Conservation (phyloP, 2,888 invertebrate genomes). For the Lasioglossum figueresi region DNA sequence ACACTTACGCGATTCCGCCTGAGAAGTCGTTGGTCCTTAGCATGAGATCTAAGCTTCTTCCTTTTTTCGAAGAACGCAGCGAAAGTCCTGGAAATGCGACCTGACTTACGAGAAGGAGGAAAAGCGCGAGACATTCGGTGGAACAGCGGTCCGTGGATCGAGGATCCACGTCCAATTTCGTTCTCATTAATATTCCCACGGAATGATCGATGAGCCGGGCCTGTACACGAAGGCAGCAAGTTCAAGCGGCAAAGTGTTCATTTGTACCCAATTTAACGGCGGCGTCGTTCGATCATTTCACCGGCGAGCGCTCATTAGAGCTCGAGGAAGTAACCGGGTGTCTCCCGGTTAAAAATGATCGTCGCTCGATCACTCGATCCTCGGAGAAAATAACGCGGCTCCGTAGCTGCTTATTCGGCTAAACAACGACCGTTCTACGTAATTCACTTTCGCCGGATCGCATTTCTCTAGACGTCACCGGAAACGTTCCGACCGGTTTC, state of each 20-base stretch:
- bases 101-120: background rate
- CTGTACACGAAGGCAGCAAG: background rate
- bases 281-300: conserved; percentile 4
- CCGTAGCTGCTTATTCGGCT: conserved; percentile 33
- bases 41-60: background rate
- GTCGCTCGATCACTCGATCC: conserved; percentile 16
- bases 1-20: background rate
- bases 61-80: too few relatives aligned
- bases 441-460: conserved; percentile 52
- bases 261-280: background rate
- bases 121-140: background rate
- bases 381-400: conserved; percentile 10
- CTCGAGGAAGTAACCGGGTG: conserved; percentile 4
- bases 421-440: conserved; percentile 42
- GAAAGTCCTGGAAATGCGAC: too few relatives aligned
- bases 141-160: background rate
- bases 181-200: background rate
- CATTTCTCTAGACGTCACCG: conserved; percentile 46
- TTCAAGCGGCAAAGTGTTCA: conserved; percentile 3
- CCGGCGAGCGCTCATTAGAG: background rate
- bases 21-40: background rate
- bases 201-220: background rate
- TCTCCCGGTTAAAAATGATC: conserved; percentile 32
- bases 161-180: background rate
- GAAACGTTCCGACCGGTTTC: conserved; percentile 20